Evolutionary conservation across 2,888 invertebrate species (phyloP), one percentile per base, ranked within the genome.

Genomic region (Drosophila dives): DNA sequence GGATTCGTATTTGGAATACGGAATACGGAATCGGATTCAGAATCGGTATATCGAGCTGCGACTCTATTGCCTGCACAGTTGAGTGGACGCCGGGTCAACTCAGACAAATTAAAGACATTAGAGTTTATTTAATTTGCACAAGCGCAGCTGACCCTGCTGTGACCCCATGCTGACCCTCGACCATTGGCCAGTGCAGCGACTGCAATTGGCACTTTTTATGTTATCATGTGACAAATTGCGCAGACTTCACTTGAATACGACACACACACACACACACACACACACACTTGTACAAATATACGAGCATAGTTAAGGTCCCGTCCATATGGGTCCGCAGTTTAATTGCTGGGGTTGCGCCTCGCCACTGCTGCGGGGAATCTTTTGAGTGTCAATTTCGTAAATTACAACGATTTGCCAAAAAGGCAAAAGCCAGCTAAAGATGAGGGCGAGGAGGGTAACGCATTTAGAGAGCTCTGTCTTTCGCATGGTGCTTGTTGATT

Each of bases 351-450:
- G 87, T 80, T 68, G 80, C 70, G 74, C 70, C 69, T 74, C 12
- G 56, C 36, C 42, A 26, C 42, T 51, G 58, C 15, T 26, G 60
- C 61, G 62, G 72, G 42, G 75, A 81, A 77, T 87, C 88, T 83
- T 86, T 88, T 71, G 80, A 88, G 86, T 88, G 86, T 89, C 86
- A 87, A 87, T 87, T 87, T 87, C 89, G 89, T 88, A 88, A 86
- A 87, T 87, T 87, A 86, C 86, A 86, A 79, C 86, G 82, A 86
- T 86, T 86, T 86, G 80, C 63, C 86, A 77, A 76, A 74, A 75
- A 68, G 70, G 62, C 75, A 69, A 72, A 78, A 64, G 63, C 70
- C 68, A 71, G 68, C 50, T 48, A 40, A 49, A 29, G 29, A 50
- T n/a, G 53, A 15, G 48, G 2, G 8, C 5, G 17, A 17, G 40